phyloP scores from a whole-genome alignment of 2,113 vertebrate species.

The Upupa epops region DNA sequence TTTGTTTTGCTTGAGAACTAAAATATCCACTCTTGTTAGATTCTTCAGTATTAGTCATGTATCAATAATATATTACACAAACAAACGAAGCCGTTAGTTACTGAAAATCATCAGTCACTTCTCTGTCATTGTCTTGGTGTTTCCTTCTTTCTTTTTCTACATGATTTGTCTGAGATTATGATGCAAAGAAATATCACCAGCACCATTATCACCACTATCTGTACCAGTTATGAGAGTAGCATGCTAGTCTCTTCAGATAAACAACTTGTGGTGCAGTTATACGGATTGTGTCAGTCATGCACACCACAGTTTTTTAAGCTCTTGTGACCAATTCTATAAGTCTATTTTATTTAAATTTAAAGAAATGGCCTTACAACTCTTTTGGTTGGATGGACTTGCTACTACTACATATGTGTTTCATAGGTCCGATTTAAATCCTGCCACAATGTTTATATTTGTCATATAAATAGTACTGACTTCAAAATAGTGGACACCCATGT shows the following conservation, averaged over 20 bases:
- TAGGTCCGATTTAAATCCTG: background rate
- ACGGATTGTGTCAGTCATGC: background rate
- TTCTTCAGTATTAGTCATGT: background rate
- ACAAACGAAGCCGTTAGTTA: background rate
- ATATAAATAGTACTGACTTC: background rate
- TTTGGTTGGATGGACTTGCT: background rate
- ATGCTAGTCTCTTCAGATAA: background rate
- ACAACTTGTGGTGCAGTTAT: background rate
- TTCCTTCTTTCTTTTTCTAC: background rate
- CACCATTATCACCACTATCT: background rate
- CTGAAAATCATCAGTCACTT: background rate
- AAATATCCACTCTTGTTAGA: conserved; percentile 3
- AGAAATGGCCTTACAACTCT: background rate
- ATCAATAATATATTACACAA: background rate
- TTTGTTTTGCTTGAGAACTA: background rate
- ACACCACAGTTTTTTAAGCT: background rate
- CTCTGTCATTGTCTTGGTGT: background rate
- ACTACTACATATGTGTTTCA: background rate
- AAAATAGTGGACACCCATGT: background rate
- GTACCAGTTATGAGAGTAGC: background rate
- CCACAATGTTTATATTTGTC: background rate
- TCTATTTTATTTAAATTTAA: background rate
- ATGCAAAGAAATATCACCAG: background rate
- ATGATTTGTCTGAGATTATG: background rate
- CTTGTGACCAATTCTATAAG: background rate